These are phyloP conservation scores for Xerus rutilus DNA, from an alignment of 2,797 vertebrate species.

Conservation along the genomic window DNA sequence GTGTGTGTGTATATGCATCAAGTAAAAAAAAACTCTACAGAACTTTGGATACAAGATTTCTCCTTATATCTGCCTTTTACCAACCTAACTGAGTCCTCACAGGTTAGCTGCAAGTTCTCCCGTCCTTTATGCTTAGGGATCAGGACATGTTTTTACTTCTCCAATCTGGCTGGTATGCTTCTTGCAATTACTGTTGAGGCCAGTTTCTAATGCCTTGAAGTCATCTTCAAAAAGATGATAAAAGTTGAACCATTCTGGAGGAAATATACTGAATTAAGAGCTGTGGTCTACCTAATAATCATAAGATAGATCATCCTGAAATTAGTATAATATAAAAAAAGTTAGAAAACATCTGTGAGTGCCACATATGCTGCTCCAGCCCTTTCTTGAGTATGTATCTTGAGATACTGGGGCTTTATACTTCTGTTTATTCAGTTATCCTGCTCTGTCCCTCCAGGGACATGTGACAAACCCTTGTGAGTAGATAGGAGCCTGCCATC, in stretches of 20 bases:
- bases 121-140: fast-evolving
- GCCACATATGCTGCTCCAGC: background rate
- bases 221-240: background rate
- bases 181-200: background rate
- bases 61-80: background rate
- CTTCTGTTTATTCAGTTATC: background rate
- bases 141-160: background rate
- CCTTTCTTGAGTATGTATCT: background rate
- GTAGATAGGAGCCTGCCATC: background rate
- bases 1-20: background rate
- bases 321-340: background rate
- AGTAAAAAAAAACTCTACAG: background rate
- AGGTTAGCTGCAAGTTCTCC: background rate
- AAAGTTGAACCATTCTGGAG: background rate
- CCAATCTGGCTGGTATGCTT: background rate
- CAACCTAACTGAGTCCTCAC: fast-evolving
- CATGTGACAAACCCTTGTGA: background rate
- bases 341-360: background rate
- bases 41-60: background rate
- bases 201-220: background rate
- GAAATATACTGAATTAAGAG: background rate
- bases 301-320: background rate
- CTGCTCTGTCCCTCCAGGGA: background rate
- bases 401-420: background rate
- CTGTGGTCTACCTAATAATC: background rate